These are phyloP conservation scores for Lasioglossum malachurum DNA, from an alignment of 2,888 invertebrate species.

Conservation along the genomic window DNA sequence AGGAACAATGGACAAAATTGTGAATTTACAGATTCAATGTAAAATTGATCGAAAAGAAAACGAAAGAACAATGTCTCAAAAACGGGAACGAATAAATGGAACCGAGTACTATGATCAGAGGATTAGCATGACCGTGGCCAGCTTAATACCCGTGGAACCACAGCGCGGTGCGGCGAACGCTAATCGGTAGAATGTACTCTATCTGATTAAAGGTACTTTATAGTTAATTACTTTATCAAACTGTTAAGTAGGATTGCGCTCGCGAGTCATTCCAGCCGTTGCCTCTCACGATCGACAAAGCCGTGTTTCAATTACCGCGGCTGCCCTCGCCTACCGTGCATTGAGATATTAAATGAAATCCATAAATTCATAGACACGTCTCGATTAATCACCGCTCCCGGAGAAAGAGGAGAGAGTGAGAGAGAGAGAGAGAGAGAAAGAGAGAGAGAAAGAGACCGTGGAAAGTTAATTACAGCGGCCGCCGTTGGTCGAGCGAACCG, in stretches of 20 bases:
- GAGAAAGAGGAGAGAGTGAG: not conserved
- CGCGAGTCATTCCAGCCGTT: conserved; percentile 52
- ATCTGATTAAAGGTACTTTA: conserved; percentile 68
- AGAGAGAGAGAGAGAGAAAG: conserved; percentile 19
- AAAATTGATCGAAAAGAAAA: no score
- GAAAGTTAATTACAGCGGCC: conserved; percentile 67
- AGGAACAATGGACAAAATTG: no score
- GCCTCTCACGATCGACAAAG: conserved; percentile 66
- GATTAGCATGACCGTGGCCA: conserved; percentile 30
- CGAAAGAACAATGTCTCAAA: no score
- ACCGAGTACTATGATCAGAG: not conserved
- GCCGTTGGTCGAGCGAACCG: conserved; percentile 23
- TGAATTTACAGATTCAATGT: no score
- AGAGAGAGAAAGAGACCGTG: conserved; percentile 44
- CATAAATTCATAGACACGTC: conserved; percentile 76
- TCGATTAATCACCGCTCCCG: conserved; percentile 69
- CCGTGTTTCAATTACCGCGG: conserved; percentile 69
- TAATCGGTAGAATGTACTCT: conserved; percentile 58
- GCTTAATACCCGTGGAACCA: conserved; percentile 28
- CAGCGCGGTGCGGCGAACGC: conserved; percentile 9
- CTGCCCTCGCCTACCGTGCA: conserved; percentile 55
- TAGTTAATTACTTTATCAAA: conserved; percentile 74
- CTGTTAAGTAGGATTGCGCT: conserved; percentile 60
- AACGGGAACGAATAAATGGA: not conserved
- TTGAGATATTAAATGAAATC: conserved; percentile 78